Percentiles rank a stretch among this genome's conserved stretches.
These are phyloP conservation scores for Odontamblyopus rebecca DNA, from an alignment of 2,797 vertebrate species.

Conservation along the genomic window DNA sequence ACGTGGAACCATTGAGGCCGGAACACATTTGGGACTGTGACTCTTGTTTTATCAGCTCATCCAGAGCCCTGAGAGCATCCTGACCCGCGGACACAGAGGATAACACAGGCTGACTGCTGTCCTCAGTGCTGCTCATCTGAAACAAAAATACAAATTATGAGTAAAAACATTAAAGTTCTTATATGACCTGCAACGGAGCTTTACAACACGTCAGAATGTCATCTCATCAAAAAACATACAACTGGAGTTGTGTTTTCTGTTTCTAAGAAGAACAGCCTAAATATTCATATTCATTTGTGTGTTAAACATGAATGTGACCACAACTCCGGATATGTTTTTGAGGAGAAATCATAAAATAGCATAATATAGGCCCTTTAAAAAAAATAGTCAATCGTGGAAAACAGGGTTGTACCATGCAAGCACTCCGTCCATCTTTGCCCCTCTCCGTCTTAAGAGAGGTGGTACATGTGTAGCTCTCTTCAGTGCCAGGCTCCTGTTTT, in stretches of 20 bases:
- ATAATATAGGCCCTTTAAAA: no score
- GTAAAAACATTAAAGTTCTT: no score
- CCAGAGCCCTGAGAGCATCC: constrained; percentile 81
- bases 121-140: constrained; percentile 95
- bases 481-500: constrained; percentile 92
- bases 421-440: constrained; percentile 88
- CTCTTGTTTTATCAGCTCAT: constrained; percentile 90
- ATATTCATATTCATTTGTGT: no score
- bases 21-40: constrained; percentile 76
- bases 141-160: constrained; percentile 2
- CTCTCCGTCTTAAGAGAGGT: constrained; percentile 86
- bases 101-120: constrained; percentile 84
- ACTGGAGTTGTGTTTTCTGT: no score
- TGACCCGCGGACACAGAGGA: constrained; percentile 77
- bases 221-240: no score
- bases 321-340: no score
- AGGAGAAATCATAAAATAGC: no score
- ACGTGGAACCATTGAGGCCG: constrained; percentile 73
- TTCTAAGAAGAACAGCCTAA: no score
- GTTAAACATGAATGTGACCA: no score
- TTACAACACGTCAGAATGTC: no score
- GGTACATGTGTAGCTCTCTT: constrained; percentile 88
- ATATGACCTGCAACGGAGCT: no score
- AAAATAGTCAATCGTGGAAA: neutral
- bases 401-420: constrained; percentile 86